A percentile compares a stretch with the other conserved stretches of the same genome.
phyloP scores from a whole-genome alignment of 2,888 invertebrate genomes.

The Disparrhopalites patrizii region DNA sequence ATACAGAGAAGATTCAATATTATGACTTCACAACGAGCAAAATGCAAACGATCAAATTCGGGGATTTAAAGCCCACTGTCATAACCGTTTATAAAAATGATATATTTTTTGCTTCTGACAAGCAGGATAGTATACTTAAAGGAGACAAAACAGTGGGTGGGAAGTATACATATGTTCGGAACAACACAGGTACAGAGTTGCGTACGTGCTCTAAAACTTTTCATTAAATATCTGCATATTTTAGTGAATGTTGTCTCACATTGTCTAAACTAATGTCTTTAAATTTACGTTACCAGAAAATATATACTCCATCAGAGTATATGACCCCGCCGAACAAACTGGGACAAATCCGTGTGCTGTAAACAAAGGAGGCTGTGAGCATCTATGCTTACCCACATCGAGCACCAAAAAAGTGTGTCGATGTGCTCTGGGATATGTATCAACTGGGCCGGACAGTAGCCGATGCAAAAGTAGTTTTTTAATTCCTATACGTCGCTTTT shows the following conservation, averaged over 20 bases:
- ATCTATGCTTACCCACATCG: slow-evolving; percentile 68
- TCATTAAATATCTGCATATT: background rate
- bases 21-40: slow-evolving; percentile 55
- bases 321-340: slow-evolving; percentile 64
- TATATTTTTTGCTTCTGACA: slow-evolving; percentile 62
- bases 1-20: slow-evolving; percentile 60
- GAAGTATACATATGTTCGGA: slow-evolving; percentile 56
- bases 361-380: slow-evolving; percentile 62
- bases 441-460: slow-evolving; percentile 56
- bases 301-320: slow-evolving; percentile 54
- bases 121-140: slow-evolving; percentile 62
- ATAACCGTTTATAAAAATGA: slow-evolving; percentile 63
- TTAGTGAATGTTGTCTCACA: no score
- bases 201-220: background rate
- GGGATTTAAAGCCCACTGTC: slow-evolving; percentile 58
- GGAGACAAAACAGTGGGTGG: slow-evolving; percentile 60
- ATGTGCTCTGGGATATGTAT: slow-evolving; percentile 69
- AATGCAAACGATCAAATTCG: slow-evolving; percentile 48
- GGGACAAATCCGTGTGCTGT: slow-evolving; percentile 59
- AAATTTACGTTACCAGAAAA: slow-evolving; percentile 33
- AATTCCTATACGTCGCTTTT: no score
- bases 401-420: slow-evolving; percentile 60
- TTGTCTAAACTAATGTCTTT: no score
- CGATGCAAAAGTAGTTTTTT: slow-evolving; percentile 55
- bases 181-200: slow-evolving; percentile 57